Base-by-base conservation (phyloP, 2,797 vertebrate species). In the Pelochelys cantorii region DNA sequence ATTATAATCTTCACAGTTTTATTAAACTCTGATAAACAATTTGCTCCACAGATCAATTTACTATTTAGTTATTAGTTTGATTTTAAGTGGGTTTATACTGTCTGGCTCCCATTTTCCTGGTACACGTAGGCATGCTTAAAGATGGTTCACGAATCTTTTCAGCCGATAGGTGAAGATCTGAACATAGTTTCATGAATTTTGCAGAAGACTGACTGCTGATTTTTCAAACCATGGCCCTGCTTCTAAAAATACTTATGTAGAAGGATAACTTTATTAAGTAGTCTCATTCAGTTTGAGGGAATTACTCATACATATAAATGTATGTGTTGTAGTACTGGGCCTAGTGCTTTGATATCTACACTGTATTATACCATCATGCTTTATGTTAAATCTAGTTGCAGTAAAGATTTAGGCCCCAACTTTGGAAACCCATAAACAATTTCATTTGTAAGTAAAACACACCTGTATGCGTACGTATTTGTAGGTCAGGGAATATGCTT, bases 61-160 rank as follows among this genome's bases (percentile, higher is more conserved):
- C 78, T 90, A 87, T 59, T n/a, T 22, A 71, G 34, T 93, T 92
- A 81, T 81, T 57, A 22, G 22, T 91, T 84, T 22, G 86, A 92
- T 74, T 87, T 88, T 83, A 91, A 83, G 83, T 60, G 23, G 3
- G 83, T 10, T 2, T 82, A 62, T 81, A 65, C 5, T 82, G 93
- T 79, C 82, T 59, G 83, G 87, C 89, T 97, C 94, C 89, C 84
- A 84, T 92, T 92, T 96, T 96, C 27, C 60, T 31, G 48, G 2
- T 88, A 94, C 92, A 81, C 91, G 83, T 87, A 92, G 88, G 55
- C 1, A 0, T 54, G 94, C 93, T 85, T 60, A 71, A 86, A 17
- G 75, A 92, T 80, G 92, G 34, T 7, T 31, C 12, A 83, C 27
- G 12, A 81, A 71, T 92, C 27, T 27, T 79, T 23, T 42, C 14